Base-by-base conservation (phyloP, 2,113 vertebrate species). In the Siniperca chuatsi region DNA sequence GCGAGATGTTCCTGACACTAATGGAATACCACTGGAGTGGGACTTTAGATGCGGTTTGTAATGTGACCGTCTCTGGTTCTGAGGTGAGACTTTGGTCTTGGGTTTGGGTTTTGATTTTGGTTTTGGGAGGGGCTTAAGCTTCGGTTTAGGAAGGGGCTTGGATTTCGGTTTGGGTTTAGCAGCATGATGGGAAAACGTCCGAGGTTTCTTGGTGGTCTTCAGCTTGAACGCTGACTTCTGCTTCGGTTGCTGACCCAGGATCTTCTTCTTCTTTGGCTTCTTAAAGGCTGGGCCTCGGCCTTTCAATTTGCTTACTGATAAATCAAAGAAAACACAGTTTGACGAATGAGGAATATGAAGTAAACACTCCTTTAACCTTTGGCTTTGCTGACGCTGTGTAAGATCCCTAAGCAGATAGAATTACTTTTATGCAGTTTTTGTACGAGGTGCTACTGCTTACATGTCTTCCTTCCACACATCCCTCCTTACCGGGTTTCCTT, bases 241-340 rank as follows among this genome's bases (percentile, higher is more conserved):
- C 60, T 88, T 87, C 0, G 58, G 77, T 58, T 83, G 25, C 37
- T 72, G 85, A 67, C 57, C 91, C 54, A 23, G 52, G 52, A 86
- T 82, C 85, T 89, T 92, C 48, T 72, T 87, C 81, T 87, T 91
- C 57, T 83, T 88, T 3, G 55, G 61, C 66, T 92, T 94, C 37
- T 89, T 90, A 15, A 75, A 58, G 8, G 29, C 23, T 7, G 7
- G 33, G 4, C 35, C n/a, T 1, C n/a, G 35, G 9, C 0, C 57
- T 73, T 90, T 86, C 0, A 9, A 12, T 2, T 62, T 48, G 10
- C 3, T 68, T 0, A 2, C 87, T 90, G 57, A 23, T 4, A 55
- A 71, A 65, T 23, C 18, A 74, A 65, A 85, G 8, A 71, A 55
- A 75, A 52, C n/a, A 29, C 29, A 29, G 54, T 52, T 21, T 21